Evolutionary conservation across 1,140 invertebrate genomes (phyloP).

Genomic region (Drosophila repleta): DNA sequence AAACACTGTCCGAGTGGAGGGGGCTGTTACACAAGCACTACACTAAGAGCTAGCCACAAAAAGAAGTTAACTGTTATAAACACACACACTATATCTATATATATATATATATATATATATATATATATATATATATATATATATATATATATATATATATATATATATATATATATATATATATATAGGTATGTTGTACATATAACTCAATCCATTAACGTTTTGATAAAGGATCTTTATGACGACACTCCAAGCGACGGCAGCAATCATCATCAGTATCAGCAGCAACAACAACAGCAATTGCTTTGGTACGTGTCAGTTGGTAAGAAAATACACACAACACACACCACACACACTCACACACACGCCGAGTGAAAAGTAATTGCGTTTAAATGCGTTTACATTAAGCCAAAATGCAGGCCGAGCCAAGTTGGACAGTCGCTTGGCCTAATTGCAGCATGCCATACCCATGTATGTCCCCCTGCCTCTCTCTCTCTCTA

Average conservation of each 20-base stretch:
- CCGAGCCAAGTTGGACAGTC: constrained; percentile 29
- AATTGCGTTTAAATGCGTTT: constrained; percentile 81
- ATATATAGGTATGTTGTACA: constrained; percentile 8
- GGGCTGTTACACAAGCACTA: not conserved
- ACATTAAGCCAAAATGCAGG: constrained; percentile 67
- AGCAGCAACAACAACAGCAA: constrained; percentile 53
- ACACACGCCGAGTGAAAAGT: constrained; percentile 63
- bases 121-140: not conserved
- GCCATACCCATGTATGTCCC: not conserved
- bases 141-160: not conserved
- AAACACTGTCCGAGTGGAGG: constrained; percentile 30
- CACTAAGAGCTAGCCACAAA: constrained; percentile 2
- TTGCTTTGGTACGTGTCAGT: constrained; percentile 75
- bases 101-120: not conserved
- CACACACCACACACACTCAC: constrained; percentile 36
- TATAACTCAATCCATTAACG: constrained; percentile 82
- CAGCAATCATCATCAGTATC: constrained; percentile 75
- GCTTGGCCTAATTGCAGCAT: constrained; percentile 47
- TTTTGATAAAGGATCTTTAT: constrained; percentile 84
- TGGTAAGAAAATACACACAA: constrained; percentile 53
- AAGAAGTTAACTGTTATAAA: constrained; percentile 4
- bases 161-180: not conserved
- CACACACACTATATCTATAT: not conserved
- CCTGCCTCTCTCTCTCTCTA: not conserved
- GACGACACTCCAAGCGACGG: constrained; percentile 79